A percentile compares a stretch with the other conserved stretches of the same genome.
Evolutionary conservation across 2,797 vertebrate genomes (phyloP).

Genomic region (Phrynocephalus forsythii): DNA sequence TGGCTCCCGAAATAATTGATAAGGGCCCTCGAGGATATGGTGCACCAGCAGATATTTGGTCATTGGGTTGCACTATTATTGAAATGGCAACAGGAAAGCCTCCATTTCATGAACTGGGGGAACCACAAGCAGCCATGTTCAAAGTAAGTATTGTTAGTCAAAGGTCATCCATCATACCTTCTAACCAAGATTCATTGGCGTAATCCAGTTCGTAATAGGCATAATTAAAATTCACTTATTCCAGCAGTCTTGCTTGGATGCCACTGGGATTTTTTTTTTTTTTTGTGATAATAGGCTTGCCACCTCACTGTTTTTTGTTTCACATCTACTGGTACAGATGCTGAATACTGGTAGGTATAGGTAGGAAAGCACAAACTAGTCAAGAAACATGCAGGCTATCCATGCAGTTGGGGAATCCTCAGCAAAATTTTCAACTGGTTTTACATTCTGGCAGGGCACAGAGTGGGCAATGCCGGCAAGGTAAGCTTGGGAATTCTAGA

Average conservation of each 20-base stretch:
- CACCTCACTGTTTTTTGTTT: too few relatives aligned
- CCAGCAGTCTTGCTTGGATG: neutral
- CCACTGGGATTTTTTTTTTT: neutral
- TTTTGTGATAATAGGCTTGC: too few relatives aligned
- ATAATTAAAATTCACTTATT: neutral
- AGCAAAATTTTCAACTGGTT: neutral
- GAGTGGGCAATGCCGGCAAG: neutral
- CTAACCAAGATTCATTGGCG: neutral
- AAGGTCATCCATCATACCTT: neutral
- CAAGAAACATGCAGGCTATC: neutral
- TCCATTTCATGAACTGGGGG: conserved; percentile 79
- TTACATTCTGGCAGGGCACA: neutral
- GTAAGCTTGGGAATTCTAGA: neutral
- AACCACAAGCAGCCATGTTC: conserved; percentile 81
- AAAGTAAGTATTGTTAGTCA: conserved; percentile 72
- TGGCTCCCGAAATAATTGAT: conserved; percentile 84
- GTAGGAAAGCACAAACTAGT: neutral
- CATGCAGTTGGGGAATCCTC: neutral
- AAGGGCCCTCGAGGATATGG: conserved; percentile 80
- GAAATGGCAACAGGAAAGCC: conserved; percentile 85
- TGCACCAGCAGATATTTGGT: conserved; percentile 83
- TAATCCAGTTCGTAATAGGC: neutral
- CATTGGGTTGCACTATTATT: conserved; percentile 83
- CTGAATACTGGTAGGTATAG: too few relatives aligned
- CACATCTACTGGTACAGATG: too few relatives aligned